phyloP scores from a whole-genome alignment of 2,797 vertebrate species.

The Dallia pectoralis region DNA sequence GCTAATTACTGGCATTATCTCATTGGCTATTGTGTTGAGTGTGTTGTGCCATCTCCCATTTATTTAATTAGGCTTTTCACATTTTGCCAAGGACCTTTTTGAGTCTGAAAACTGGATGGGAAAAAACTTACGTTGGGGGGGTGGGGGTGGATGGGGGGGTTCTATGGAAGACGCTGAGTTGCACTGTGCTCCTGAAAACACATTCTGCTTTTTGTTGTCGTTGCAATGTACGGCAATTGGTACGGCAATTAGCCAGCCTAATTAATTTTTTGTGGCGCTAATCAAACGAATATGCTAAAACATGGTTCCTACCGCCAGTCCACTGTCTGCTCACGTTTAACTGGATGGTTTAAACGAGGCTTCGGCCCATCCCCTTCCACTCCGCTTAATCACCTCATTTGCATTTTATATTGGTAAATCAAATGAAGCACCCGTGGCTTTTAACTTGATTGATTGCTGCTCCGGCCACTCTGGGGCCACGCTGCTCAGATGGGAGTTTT shows the following conservation, averaged over 20 bases:
- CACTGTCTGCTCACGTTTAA: conserved; percentile 96
- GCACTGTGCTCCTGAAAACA: conserved; percentile 70
- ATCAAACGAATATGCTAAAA: conserved; percentile 99
- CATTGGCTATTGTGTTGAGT: conserved; percentile 88
- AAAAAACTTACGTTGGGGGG: conserved; percentile 48
- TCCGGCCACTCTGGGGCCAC: conserved; percentile 78
- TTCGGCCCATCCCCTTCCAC: conserved; percentile 86
- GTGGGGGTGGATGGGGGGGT: conserved; percentile 32
- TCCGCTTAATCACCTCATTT: conserved; percentile 99
- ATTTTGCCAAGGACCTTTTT: conserved; percentile 92
- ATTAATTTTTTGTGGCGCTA: conserved; percentile 97
- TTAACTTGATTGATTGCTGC: conserved; percentile 99
- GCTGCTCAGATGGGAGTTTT: conserved; percentile 88
- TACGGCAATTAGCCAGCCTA: conserved; percentile 95
- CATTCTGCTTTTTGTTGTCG: conserved; percentile 87
- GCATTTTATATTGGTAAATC: conserved; percentile 99
- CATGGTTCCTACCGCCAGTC: conserved; percentile 94
- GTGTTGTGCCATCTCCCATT: conserved; percentile 94
- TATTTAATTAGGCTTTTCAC: conserved; percentile 98
- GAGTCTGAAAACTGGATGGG: conserved; percentile 78
- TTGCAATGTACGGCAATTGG: conserved; percentile 92
- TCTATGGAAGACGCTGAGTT: too few species aligned
- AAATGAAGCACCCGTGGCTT: conserved; percentile 99
- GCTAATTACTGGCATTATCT: conserved; percentile 94
- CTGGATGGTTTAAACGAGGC: conserved; percentile 98